Conservation (phyloP, 1,140 invertebrate species). For the Zophobas morio region DNA sequence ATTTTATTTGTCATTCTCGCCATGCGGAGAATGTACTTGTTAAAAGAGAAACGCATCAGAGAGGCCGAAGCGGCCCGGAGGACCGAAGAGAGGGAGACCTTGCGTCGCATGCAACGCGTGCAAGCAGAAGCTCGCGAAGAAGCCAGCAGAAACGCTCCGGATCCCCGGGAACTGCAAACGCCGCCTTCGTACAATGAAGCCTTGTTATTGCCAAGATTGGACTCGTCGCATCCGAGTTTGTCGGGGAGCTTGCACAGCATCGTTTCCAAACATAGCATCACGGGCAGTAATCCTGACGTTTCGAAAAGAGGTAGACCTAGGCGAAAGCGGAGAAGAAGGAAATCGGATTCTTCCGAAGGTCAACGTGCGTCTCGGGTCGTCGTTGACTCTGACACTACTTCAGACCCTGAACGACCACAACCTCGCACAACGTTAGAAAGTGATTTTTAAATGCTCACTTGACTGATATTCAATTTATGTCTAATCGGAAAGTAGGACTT, state of each 20-base stretch:
- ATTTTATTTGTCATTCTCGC: conserved; percentile 69
- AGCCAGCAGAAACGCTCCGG: conserved; percentile 71
- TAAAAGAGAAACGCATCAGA: conserved; percentile 64
- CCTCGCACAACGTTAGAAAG: conserved; percentile 56
- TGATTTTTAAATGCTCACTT: conserved; percentile 57
- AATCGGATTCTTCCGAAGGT: conserved; percentile 59
- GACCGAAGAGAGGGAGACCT: conserved; percentile 67
- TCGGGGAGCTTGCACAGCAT: conserved; percentile 69
- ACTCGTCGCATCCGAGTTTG: conserved; percentile 73
- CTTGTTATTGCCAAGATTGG: conserved; percentile 77
- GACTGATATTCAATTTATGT: not conserved
- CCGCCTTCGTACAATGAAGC: conserved; percentile 83
- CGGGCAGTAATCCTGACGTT: conserved; percentile 65
- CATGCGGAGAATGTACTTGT: conserved; percentile 72
- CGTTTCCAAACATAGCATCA: conserved; percentile 59
- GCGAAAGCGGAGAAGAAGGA: conserved; percentile 64
- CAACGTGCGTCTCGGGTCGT: conserved; percentile 52
- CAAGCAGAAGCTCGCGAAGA: conserved; percentile 70
- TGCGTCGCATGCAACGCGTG: conserved; percentile 74
- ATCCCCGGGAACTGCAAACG: conserved; percentile 75
- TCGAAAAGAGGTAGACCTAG: conserved; percentile 66
- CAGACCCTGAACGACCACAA: conserved; percentile 44
- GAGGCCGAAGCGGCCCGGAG: conserved; percentile 66
- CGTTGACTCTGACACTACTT: conserved; percentile 54
- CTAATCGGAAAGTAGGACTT: not conserved